Percentiles rank a stretch among this genome's conserved stretches.
Conservation (phyloP, 2,888 invertebrate species). For the Labia minor region DNA sequence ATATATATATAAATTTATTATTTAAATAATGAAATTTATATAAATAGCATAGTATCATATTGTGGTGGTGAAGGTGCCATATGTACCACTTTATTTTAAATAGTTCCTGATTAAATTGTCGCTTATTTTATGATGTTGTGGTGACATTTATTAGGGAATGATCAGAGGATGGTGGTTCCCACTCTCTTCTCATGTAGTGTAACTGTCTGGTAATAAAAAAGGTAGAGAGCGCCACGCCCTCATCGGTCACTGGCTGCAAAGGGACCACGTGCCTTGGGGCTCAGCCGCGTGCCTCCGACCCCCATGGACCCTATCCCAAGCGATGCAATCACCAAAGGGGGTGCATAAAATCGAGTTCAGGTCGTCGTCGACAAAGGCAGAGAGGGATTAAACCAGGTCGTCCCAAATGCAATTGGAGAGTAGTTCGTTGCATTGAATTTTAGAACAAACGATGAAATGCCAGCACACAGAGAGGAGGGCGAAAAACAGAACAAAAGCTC, state of each 20-base stretch:
- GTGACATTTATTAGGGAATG: not conserved
- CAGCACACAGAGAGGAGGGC: not conserved
- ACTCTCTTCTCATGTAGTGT: too few relatives aligned
- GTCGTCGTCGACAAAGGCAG: not conserved
- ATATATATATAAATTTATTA: too few relatives aligned
- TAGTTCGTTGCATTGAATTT: not conserved
- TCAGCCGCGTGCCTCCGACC: not conserved
- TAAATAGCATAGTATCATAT: too few relatives aligned
- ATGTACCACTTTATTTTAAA: too few relatives aligned
- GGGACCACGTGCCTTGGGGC: not conserved
- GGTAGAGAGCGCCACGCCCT: conserved; percentile 7
- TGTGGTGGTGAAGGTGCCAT: too few relatives aligned
- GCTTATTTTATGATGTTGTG: not conserved
- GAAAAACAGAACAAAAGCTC: too few relatives aligned
- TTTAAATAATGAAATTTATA: too few relatives aligned
- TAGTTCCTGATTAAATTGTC: not conserved
- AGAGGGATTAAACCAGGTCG: not conserved
- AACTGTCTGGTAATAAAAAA: not conserved
- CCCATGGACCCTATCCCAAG: not conserved
- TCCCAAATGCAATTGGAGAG: not conserved
- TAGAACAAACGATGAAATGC: not conserved
- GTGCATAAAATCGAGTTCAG: not conserved
- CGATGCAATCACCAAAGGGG: too few relatives aligned
- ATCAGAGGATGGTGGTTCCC: not conserved
- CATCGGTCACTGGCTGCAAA: not conserved